phyloP scores from a whole-genome alignment of 2,797 vertebrate species.

The Alauda arvensis region DNA sequence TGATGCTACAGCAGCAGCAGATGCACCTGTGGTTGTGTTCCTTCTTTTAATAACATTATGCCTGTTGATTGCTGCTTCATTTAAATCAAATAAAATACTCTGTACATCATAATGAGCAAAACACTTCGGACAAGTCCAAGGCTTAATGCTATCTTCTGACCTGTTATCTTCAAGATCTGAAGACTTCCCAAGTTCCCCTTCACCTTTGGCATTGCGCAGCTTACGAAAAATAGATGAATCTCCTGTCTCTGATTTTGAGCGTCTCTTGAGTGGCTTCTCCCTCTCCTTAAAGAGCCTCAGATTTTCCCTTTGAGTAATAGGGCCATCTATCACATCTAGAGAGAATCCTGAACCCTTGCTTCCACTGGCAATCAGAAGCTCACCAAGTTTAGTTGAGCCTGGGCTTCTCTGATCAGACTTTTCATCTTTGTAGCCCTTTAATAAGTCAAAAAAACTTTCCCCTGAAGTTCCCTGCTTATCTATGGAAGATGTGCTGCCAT shows the following conservation, averaged over 20 bases:
- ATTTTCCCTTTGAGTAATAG: conserved; percentile 84
- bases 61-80: conserved; percentile 84
- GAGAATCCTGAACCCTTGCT: conserved; percentile 78
- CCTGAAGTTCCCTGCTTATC: conserved; percentile 92
- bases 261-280: conserved; percentile 93
- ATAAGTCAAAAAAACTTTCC: conserved; percentile 91
- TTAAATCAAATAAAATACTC: conserved; percentile 93
- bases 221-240: conserved; percentile 97
- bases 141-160: conserved; percentile 83
- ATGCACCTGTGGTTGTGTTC: conserved; percentile 93
- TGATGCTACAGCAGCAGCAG: conserved; percentile 91
- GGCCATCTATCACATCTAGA: conserved; percentile 84
- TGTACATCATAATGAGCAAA: conserved; percentile 96
- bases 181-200: conserved; percentile 84
- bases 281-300: conserved; percentile 87
- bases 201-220: conserved; percentile 87
- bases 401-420: conserved; percentile 85
- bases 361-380: conserved; percentile 82
- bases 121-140: conserved; percentile 91
- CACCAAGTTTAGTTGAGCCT: conserved; percentile 84
- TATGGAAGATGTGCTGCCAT: conserved; percentile 96
- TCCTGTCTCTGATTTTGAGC: conserved; percentile 93
- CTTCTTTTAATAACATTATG: conserved; percentile 89
- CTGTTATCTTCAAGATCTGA: conserved; percentile 89
- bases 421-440: conserved; percentile 89